These are phyloP conservation scores for Drosophila sucinea DNA, from an alignment of 1,140 invertebrate species.

Conservation along the genomic window DNA sequence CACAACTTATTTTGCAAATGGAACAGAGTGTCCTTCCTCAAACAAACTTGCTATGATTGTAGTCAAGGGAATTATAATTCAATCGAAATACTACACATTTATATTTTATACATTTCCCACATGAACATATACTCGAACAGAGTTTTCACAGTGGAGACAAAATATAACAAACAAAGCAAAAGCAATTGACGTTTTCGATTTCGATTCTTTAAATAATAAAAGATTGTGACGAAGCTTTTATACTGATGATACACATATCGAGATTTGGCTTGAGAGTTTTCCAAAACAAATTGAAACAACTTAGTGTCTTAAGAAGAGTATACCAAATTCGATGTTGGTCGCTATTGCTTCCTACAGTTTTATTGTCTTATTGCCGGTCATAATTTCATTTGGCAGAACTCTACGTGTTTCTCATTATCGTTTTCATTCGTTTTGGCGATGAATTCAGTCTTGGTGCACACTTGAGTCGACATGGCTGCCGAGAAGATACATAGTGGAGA, in stretches of 20 bases:
- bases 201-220: no score
- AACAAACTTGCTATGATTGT: not conserved
- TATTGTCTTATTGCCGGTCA: conserved; percentile 57
- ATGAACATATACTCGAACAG: no score
- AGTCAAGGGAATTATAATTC: no score
- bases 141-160: no score
- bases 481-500: conserved; percentile 10
- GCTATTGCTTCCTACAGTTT: conserved; percentile 7
- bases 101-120: no score
- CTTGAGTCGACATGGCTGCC: conserved; percentile 49
- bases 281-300: no score
- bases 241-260: no score
- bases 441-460: conserved; percentile 47
- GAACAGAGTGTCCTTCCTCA: not conserved
- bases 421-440: conserved; percentile 12
- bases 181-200: no score
- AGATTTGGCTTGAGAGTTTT: no score
- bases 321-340: not conserved
- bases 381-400: conserved; percentile 63
- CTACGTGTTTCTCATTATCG: conserved; percentile 28
- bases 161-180: no score
- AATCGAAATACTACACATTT: no score
- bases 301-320: not conserved
- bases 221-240: no score
- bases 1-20: not conserved